Evolutionary conservation across 2,888 invertebrate species (phyloP).

Genomic region (Torymus tubicola): DNA sequence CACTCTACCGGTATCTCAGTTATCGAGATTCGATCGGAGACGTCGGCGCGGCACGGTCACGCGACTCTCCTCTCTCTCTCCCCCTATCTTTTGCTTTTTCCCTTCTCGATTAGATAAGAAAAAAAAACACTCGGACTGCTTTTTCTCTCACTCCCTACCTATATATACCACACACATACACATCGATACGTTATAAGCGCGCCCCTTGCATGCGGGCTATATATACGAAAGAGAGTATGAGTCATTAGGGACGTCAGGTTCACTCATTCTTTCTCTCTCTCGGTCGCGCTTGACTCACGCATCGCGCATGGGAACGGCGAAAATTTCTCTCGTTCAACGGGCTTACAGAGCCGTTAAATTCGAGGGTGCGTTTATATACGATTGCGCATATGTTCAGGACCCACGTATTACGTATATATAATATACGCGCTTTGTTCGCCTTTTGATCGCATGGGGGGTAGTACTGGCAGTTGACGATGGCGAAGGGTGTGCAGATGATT

Average conservation of each 20-base stretch:
- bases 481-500: no score
- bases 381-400: no score
- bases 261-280: conserved; percentile 42
- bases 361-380: background rate
- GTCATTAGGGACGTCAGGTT: conserved; percentile 54
- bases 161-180: background rate
- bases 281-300: conserved; percentile 41
- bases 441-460: no score
- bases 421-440: no score
- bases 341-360: background rate
- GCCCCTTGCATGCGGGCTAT: background rate
- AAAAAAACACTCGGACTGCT: background rate
- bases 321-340: background rate
- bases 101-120: conserved; percentile 18
- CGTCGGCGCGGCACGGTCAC: no score
- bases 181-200: background rate
- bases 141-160: background rate
- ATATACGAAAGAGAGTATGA: conserved; percentile 30
- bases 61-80: background rate
- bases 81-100: background rate
- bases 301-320: no score
- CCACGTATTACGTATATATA: no score
- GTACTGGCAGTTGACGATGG: no score
- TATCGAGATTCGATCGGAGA: no score
- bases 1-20: no score